Base-by-base conservation (phyloP, 2,797 vertebrate genomes). In the Enteromius paludinosus region DNA sequence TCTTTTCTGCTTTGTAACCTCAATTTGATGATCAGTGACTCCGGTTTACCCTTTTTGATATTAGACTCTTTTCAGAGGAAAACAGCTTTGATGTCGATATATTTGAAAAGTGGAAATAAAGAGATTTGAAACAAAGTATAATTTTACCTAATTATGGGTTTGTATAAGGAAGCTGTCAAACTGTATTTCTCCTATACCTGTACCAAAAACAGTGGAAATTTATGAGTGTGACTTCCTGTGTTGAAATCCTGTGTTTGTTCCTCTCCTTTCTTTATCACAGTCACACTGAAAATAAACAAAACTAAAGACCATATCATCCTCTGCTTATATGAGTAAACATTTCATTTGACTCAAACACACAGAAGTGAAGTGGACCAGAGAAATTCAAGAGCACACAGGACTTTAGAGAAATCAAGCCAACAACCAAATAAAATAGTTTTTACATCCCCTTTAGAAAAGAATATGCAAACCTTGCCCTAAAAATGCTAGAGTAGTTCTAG, bases 211-310 rank as follows among this genome's bases (percentile, higher is more conserved):
- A 56, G 20, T 43, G 72, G 61, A 30, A 23, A 23, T n/a, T 54
- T 68, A 43, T 41, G 64, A 23, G 49, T 56, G 30, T 80, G 76
- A 43, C 65, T 79, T 74, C 56, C 8, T 61, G 23, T 74, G 12
- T 62, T 59, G 78, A 77, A 83, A 82, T 82, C 72, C 82, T 92
- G 86, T 93, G 86, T 91, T 92, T 91, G 84, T 86, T 90, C 86
- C 86, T 81, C 91, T 88, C 86, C 80, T 85, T 83, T 73, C 78
- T 83, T 84, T 90, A 91, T 90, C 90, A 78, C 92, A 88, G 84
- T 91, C 90, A 90, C 90, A 91, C 90, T 92, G 85, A 88, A 90
- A 90, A 87, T 83, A 92, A 92, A 91, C 89, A 91, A 83, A 82
- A 79, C 69, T 85, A 86, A 86, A 86, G 81, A 81, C 87, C 80